Percentiles rank a stretch among this genome's conserved stretches.
Conservation (phyloP, 2,113 vertebrate genomes). For the Eleginops maclovinus region DNA sequence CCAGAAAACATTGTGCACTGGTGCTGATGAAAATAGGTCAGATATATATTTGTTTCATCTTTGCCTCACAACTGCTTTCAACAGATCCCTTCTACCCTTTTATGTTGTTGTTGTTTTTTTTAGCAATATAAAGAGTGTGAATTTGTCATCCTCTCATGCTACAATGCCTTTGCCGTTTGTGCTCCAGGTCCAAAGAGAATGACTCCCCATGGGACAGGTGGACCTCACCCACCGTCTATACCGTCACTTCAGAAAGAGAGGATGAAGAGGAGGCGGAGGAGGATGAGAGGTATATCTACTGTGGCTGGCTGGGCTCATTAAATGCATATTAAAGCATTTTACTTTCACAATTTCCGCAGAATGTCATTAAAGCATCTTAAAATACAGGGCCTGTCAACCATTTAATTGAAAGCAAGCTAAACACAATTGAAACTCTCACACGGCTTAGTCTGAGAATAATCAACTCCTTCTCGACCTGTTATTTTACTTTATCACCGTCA, state of each 20-base stretch:
- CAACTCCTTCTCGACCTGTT: slow-evolving; percentile 24
- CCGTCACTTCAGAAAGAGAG: slow-evolving; percentile 26
- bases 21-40: slow-evolving; percentile 74
- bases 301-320: slow-evolving; percentile 37
- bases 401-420: slow-evolving; percentile 63
- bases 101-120: not conserved
- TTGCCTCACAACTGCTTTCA: slow-evolving; percentile 32
- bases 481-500: slow-evolving; percentile 12
- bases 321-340: slow-evolving; percentile 49
- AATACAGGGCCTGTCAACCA: slow-evolving; percentile 58
- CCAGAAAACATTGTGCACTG: slow-evolving; percentile 72
- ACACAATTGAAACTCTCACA: slow-evolving; percentile 38
- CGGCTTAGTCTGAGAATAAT: slow-evolving; percentile 41
- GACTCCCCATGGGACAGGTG: slow-evolving; percentile 81
- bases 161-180: slow-evolving; percentile 46
- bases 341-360: slow-evolving; percentile 32
- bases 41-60: slow-evolving; percentile 56
- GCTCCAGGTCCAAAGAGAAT: slow-evolving; percentile 70
- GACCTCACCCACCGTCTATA: slow-evolving; percentile 75
- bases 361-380: slow-evolving; percentile 49
- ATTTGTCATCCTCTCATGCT: slow-evolving; percentile 1
- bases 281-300: slow-evolving; percentile 62
- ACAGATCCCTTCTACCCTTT: slow-evolving; percentile 2
- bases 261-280: slow-evolving; percentile 41
- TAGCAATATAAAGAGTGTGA: not conserved